These are phyloP conservation scores for Monochamus alternatus DNA, from an alignment of 2,888 invertebrate genomes.

Conservation along the genomic window DNA sequence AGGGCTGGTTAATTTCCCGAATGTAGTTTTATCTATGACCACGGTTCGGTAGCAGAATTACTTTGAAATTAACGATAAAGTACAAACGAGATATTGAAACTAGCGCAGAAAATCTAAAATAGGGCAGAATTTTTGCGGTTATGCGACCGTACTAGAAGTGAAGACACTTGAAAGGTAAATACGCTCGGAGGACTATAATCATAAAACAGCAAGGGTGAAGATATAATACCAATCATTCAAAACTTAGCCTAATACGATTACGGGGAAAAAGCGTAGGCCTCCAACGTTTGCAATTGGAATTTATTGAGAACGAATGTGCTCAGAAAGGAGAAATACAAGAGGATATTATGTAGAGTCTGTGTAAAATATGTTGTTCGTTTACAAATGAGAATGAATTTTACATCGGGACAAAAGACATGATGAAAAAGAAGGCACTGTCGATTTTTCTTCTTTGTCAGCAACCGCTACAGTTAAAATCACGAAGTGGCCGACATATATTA, in stretches of 20 bases:
- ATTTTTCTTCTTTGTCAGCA: too few relatives aligned
- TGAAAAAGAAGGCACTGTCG: too few relatives aligned
- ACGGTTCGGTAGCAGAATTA: too few relatives aligned
- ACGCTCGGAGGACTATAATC: constrained; percentile 30
- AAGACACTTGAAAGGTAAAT: constrained; percentile 24
- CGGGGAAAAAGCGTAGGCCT: constrained; percentile 7
- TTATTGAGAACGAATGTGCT: not conserved
- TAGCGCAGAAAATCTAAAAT: too few relatives aligned
- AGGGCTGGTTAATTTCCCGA: too few relatives aligned
- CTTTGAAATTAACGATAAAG: too few relatives aligned
- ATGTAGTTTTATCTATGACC: too few relatives aligned
- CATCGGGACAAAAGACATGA: not conserved
- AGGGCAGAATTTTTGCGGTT: not conserved
- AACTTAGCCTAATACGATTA: constrained; percentile 32
- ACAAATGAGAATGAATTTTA: too few relatives aligned
- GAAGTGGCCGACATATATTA: too few relatives aligned
- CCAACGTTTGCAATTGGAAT: not conserved
- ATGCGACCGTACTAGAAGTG: constrained; percentile 3
- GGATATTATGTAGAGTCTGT: not conserved
- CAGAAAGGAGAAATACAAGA: not conserved
- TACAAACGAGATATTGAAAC: too few relatives aligned
- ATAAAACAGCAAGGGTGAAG: constrained; percentile 36
- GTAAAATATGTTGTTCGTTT: too few relatives aligned
- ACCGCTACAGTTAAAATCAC: too few relatives aligned
- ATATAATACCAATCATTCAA: constrained; percentile 34